Conservation (phyloP, 2,888 invertebrate genomes). For the Cynaeus angustus region DNA sequence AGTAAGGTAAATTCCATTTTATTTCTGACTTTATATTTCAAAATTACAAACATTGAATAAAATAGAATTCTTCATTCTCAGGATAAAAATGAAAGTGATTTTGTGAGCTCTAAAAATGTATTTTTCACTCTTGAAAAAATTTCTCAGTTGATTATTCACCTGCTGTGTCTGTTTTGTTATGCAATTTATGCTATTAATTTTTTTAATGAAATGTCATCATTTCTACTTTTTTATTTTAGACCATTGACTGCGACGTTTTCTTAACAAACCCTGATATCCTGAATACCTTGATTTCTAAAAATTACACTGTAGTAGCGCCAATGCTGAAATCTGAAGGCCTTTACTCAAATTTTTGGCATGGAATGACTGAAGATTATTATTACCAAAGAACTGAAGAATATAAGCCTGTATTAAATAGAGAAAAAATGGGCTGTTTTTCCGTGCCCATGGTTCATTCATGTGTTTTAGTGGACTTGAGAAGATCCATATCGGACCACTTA, state of each 20-base stretch:
- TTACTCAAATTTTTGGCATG: conserved; percentile 98
- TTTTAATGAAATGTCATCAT: too few species aligned
- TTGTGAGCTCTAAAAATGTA: too few species aligned
- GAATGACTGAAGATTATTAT: conserved; percentile 89
- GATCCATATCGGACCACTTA: conserved; percentile 75
- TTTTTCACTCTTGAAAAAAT: too few species aligned
- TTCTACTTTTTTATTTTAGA: conserved; percentile 74
- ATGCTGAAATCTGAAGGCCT: conserved; percentile 89
- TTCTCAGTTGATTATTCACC: too few species aligned
- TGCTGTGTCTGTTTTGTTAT: too few species aligned
- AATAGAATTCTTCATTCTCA: too few species aligned
- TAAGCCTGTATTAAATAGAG: conserved; percentile 82
- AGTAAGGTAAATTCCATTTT: too few species aligned
- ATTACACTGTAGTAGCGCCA: conserved; percentile 83
- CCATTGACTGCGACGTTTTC: conserved; percentile 90
- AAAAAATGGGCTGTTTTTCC: conserved; percentile 81
- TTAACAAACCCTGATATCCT: conserved; percentile 81
- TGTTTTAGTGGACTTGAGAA: conserved; percentile 84
- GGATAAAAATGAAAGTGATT: too few species aligned
- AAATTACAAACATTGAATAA: too few species aligned
- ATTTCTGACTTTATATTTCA: too few species aligned
- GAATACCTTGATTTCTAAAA: conserved; percentile 76
- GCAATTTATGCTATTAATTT: too few species aligned
- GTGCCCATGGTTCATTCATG: conserved; percentile 96
- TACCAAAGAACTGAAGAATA: conserved; percentile 90